Conservation (phyloP, 2,797 vertebrate genomes). For the Salmo trutta region DNA sequence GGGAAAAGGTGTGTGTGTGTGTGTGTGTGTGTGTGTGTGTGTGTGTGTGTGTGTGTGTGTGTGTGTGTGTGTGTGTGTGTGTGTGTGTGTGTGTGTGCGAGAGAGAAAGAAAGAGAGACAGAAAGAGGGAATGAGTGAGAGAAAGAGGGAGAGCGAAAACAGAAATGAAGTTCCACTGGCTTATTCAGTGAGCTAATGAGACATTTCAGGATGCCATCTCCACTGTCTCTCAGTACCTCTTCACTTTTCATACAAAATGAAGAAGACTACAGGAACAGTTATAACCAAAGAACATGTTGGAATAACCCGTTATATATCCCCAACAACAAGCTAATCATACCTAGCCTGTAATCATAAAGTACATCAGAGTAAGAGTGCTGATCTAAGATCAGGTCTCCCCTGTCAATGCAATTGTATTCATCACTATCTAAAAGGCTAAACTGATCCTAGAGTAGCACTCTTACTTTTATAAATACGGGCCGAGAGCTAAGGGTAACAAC, state of each 20-base stretch:
- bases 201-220: too few species aligned
- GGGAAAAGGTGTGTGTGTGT: background rate
- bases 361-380: background rate
- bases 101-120: background rate
- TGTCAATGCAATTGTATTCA: too few species aligned
- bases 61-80: too few species aligned
- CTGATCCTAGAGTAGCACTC: background rate
- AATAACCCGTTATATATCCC: too few species aligned
- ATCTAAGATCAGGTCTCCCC: background rate
- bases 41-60: background rate
- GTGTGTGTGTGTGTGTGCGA: background rate
- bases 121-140: background rate
- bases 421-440: background rate
- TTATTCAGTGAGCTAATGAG: too few species aligned
- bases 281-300: background rate
- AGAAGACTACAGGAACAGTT: background rate
- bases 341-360: background rate
- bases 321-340: background rate
- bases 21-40: background rate
- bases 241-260: too few species aligned
- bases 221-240: too few species aligned
- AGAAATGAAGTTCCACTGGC: background rate
- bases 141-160: conserved; percentile 20
- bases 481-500: background rate
- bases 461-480: background rate